A percentile compares a stretch with the other conserved stretches of the same genome.
phyloP scores from a whole-genome alignment of 2,113 vertebrate species.

The Mustelus asterias region DNA sequence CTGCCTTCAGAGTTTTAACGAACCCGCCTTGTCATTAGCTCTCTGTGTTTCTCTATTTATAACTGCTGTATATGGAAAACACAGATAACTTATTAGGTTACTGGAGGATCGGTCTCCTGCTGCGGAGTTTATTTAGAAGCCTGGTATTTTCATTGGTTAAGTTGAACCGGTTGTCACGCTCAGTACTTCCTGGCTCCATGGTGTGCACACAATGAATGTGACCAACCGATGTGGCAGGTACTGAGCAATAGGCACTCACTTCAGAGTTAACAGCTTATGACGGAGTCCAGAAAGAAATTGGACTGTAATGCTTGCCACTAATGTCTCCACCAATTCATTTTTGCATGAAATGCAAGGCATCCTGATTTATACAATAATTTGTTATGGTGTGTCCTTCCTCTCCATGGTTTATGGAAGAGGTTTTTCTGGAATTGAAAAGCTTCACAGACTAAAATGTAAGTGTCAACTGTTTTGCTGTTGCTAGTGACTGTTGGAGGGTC shows the following conservation, averaged over 20 bases:
- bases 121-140: constrained; percentile 42
- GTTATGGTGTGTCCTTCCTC: constrained; percentile 49
- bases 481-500: neutral
- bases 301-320: constrained; percentile 43
- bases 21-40: constrained; percentile 40
- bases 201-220: constrained; percentile 40
- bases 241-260: neutral
- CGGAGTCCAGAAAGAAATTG: constrained; percentile 34
- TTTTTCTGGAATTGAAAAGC: constrained; percentile 43
- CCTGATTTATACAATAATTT: constrained; percentile 52
- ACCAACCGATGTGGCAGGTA: constrained; percentile 33
- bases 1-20: constrained; percentile 39
- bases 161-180: constrained; percentile 51
- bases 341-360: constrained; percentile 42
- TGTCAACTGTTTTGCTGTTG: constrained; percentile 23
- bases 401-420: constrained; percentile 50
- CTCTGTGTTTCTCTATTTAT: constrained; percentile 43
- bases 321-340: constrained; percentile 41
- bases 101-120: constrained; percentile 13
- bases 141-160: constrained; percentile 41
- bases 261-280: constrained; percentile 27
- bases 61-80: constrained; percentile 35
- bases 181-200: constrained; percentile 46
- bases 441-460: constrained; percentile 53
- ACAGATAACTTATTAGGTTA: constrained; percentile 38